A percentile compares a stretch with the other conserved stretches of the same genome.
These are phyloP conservation scores for Aplysia californica DNA, from an alignment of 1,140 invertebrate species.

Conservation along the genomic window DNA sequence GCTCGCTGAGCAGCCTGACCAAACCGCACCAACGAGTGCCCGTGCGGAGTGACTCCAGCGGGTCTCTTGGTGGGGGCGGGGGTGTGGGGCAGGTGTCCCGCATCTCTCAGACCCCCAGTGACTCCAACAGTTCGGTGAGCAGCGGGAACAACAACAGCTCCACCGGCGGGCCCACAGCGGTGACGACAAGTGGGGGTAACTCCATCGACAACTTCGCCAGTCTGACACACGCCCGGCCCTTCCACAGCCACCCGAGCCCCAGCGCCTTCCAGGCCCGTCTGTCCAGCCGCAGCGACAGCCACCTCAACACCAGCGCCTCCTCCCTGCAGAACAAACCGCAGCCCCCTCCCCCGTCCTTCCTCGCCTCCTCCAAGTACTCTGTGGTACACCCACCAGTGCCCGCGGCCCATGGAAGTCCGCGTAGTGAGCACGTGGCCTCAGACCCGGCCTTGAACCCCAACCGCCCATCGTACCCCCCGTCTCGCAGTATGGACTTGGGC, in stretches of 20 bases:
- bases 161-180: neutral
- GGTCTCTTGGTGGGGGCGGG: slow-evolving; percentile 2
- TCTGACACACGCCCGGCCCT: neutral
- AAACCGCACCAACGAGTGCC: neutral
- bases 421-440: slow-evolving; percentile 29
- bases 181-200: too few relatives aligned
- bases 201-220: too few relatives aligned
- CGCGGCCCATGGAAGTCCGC: slow-evolving; percentile 35
- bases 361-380: slow-evolving; percentile 19
- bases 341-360: slow-evolving; percentile 8
- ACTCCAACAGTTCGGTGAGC: slow-evolving; percentile 12
- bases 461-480: neutral
- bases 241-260: neutral
- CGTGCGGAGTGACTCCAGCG: slow-evolving; percentile 18
- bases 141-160: slow-evolving; percentile 15
- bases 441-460: too few relatives aligned
- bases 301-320: slow-evolving; percentile 5
- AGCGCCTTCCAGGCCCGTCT: slow-evolving; percentile 3
- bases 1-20: slow-evolving; percentile 13
- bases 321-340: slow-evolving; percentile 18
- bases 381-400: slow-evolving; percentile 43
- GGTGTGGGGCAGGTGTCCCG: neutral
- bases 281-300: slow-evolving; percentile 19
- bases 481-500: slow-evolving; percentile 58
- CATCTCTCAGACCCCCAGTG: slow-evolving; percentile 14